Evolutionary conservation across 2,888 invertebrate species (phyloP).

Genomic region (Cephus pygmeus): DNA sequence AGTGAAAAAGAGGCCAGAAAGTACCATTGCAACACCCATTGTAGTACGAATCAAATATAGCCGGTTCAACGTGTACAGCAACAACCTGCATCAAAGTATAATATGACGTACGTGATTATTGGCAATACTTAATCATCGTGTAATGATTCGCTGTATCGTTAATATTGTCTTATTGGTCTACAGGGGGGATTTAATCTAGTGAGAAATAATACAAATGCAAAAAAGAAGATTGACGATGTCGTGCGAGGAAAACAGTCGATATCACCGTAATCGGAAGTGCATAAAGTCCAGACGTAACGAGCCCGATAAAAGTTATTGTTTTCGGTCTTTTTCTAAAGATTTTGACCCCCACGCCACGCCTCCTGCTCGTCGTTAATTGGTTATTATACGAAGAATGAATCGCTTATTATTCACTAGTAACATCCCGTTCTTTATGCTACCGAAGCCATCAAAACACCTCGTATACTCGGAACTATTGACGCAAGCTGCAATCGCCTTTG

Average conservation of each 20-base stretch:
- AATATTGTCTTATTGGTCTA: neutral
- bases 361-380: slow-evolving; percentile 1
- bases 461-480: slow-evolving; percentile 5
- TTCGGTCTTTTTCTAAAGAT: neutral
- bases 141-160: neutral
- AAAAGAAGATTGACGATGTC: neutral
- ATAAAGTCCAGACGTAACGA: slow-evolving; percentile 34
- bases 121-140: neutral
- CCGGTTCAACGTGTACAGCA: slow-evolving; percentile 81
- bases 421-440: neutral
- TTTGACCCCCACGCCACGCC: slow-evolving; percentile 2
- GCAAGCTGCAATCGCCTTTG: slow-evolving; percentile 6
- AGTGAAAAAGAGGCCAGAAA: slow-evolving; percentile 93
- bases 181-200: neutral
- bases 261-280: slow-evolving; percentile 36
- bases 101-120: neutral
- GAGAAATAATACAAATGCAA: neutral
- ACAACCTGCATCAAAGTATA: slow-evolving; percentile 73
- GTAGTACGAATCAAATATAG: slow-evolving; percentile 86
- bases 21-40: slow-evolving; percentile 93
- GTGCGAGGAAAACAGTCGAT: neutral
- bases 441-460: slow-evolving; percentile 31
- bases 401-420: neutral
- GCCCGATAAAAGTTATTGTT: slow-evolving; percentile 17
- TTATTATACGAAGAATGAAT: neutral